Conservation (phyloP, 2,113 vertebrate species). For the Benitochromis conjunctus region DNA sequence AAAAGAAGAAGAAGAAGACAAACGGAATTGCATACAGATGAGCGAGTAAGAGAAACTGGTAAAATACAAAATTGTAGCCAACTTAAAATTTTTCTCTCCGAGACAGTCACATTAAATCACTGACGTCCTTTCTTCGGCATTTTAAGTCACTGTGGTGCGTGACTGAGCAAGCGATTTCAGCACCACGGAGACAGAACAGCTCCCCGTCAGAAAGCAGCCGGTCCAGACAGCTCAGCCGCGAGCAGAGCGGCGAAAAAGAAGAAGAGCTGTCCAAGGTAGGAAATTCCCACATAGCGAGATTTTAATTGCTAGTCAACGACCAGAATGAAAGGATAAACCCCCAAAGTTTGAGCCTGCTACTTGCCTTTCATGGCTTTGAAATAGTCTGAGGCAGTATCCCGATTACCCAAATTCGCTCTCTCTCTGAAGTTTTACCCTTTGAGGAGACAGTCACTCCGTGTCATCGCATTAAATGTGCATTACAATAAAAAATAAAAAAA, state of each 20-base stretch:
- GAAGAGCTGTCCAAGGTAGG: slow-evolving; percentile 56
- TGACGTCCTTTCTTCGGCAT: not conserved
- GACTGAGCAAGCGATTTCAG: slow-evolving; percentile 55
- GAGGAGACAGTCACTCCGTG: not conserved
- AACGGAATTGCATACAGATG: not conserved
- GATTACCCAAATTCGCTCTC: not conserved
- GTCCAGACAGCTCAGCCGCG: slow-evolving; percentile 7
- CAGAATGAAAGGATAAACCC: not conserved
- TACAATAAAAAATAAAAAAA: accelerated
- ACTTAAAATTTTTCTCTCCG: not conserved
- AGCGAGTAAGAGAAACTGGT: too few relatives aligned
- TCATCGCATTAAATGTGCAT: not conserved
- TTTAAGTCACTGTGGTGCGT: not conserved
- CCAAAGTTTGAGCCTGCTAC: not conserved
- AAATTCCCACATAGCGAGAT: not conserved
- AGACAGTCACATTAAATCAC: not conserved
- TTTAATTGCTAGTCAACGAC: not conserved
- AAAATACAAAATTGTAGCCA: not conserved
- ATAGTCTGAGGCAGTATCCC: not conserved
- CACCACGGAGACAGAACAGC: slow-evolving; percentile 64
- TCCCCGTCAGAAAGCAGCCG: slow-evolving; percentile 46
- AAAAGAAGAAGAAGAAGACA: too few relatives aligned
- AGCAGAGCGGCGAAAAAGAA: slow-evolving; percentile 6
- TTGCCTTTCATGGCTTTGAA: not conserved
- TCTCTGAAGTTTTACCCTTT: slow-evolving; percentile 48